A percentile compares a stretch with the other conserved stretches of the same genome.
These are phyloP conservation scores for Drosophila pectinifera DNA, from an alignment of 1,140 invertebrate genomes.

Conservation along the genomic window DNA sequence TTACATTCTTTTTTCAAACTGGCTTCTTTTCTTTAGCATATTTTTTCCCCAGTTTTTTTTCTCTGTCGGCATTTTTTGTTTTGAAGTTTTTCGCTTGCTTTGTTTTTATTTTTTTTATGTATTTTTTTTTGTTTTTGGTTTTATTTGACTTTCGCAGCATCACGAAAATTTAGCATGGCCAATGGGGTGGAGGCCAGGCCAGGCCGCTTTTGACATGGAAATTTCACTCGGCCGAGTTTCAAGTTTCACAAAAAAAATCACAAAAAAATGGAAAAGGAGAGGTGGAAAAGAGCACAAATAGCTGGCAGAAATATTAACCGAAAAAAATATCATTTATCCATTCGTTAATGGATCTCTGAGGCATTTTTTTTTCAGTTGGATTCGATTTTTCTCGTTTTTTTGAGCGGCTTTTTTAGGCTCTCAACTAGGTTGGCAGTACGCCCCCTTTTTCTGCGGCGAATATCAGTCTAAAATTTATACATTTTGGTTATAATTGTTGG, in stretches of 20 bases:
- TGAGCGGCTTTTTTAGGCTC: not conserved
- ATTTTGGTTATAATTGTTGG: slow-evolving; percentile 26
- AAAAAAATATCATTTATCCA: slow-evolving; percentile 22
- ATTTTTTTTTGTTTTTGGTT: slow-evolving; percentile 22
- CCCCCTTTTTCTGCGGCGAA: slow-evolving; percentile 10
- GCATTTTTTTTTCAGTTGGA: slow-evolving; percentile 2
- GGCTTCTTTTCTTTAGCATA: slow-evolving; percentile 47
- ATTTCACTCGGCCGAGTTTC: slow-evolving; percentile 55
- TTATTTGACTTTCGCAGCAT: slow-evolving; percentile 75
- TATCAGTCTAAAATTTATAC: slow-evolving; percentile 3
- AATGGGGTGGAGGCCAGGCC: slow-evolving; percentile 67
- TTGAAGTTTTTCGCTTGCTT: slow-evolving; percentile 50
- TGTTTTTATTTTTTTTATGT: slow-evolving; percentile 17
- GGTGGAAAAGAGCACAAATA: slow-evolving; percentile 8
- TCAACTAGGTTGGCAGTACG: slow-evolving; percentile 12
- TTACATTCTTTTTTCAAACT: slow-evolving; percentile 43
- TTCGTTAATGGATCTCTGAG: slow-evolving; percentile 38
- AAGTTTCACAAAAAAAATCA: slow-evolving; percentile 29
- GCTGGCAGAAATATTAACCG: not conserved
- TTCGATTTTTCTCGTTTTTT: slow-evolving; percentile 26
- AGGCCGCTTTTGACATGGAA: slow-evolving; percentile 60
- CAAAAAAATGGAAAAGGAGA: slow-evolving; percentile 9
- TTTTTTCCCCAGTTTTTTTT: slow-evolving; percentile 39
- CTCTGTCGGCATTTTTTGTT: slow-evolving; percentile 64
- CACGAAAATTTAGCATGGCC: slow-evolving; percentile 73